A percentile compares a stretch with the other conserved stretches of the same genome.
Conservation (phyloP, 2,888 invertebrate species). For the Scaptomyza reducta region DNA sequence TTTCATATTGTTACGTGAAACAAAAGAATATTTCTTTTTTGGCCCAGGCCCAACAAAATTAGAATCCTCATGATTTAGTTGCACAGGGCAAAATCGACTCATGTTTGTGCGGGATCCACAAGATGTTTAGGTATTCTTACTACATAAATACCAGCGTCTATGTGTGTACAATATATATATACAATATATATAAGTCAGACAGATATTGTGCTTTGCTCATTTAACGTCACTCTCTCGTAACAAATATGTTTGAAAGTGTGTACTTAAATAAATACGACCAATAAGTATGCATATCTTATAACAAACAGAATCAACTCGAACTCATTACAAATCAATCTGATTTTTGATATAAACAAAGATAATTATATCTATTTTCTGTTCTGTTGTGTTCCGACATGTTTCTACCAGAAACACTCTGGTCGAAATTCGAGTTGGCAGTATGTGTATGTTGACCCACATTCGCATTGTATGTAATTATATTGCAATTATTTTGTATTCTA, state of each 20-base stretch:
- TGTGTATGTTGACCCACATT: slow-evolving; percentile 58
- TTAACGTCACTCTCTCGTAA: slow-evolving; percentile 18
- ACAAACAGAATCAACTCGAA: background rate
- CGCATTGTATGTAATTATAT: slow-evolving; percentile 59
- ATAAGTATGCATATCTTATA: background rate
- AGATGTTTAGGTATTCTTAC: slow-evolving; percentile 50
- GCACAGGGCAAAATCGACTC: slow-evolving; percentile 48
- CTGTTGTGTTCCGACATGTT: slow-evolving; percentile 21
- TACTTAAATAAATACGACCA: slow-evolving; percentile 12
- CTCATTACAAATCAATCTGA: background rate
- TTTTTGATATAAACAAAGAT: slow-evolving; percentile 1
- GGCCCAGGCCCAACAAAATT: slow-evolving; percentile 57
- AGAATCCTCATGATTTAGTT: slow-evolving; percentile 62
- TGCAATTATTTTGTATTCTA: slow-evolving; percentile 50
- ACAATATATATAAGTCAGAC: background rate
- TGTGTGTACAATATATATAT: slow-evolving; percentile 15
- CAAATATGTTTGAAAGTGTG: slow-evolving; percentile 1
- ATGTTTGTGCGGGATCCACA: slow-evolving; percentile 38
- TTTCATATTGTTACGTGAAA: slow-evolving; percentile 63
- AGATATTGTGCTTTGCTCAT: slow-evolving; percentile 16
- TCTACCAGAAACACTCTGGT: slow-evolving; percentile 5
- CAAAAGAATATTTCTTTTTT: slow-evolving; percentile 61
- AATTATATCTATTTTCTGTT: background rate
- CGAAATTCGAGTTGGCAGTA: slow-evolving; percentile 26
- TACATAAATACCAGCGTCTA: slow-evolving; percentile 24